phyloP scores from a whole-genome alignment of 2,888 invertebrate species.

The Cephus rjabovi region DNA sequence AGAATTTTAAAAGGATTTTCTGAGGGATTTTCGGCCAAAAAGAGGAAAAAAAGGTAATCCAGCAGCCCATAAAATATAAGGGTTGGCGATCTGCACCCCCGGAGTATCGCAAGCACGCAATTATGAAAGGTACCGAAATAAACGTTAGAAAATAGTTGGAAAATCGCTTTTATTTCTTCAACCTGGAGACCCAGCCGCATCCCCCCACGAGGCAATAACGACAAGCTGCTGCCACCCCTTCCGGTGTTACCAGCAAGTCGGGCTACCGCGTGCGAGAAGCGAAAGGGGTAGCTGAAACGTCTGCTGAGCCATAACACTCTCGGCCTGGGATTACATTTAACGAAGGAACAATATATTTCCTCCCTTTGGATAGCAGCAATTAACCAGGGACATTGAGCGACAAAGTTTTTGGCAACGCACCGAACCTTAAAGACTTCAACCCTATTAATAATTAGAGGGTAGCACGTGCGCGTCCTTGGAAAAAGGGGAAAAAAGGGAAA shows the following conservation, averaged over 20 bases:
- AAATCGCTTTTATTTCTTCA: neutral
- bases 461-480: neutral
- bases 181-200: neutral
- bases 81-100: no score
- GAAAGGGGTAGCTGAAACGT: neutral
- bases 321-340: neutral
- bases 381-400: neutral
- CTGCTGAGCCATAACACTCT: neutral
- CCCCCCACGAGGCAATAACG: neutral
- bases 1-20: no score
- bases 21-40: no score
- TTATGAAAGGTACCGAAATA: neutral
- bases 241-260: neutral
- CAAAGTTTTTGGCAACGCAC: neutral
- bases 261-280: neutral
- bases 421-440: neutral
- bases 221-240: neutral
- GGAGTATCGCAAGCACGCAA: no score
- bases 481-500: neutral
- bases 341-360: neutral
- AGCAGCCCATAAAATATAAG: no score
- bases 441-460: neutral
- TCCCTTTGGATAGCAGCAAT: neutral
- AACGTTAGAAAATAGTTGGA: neutral
- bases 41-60: no score